Percentiles rank a stretch among this genome's conserved stretches.
phyloP scores from a whole-genome alignment of 2,113 vertebrate species.

The Alligator sinensis region DNA sequence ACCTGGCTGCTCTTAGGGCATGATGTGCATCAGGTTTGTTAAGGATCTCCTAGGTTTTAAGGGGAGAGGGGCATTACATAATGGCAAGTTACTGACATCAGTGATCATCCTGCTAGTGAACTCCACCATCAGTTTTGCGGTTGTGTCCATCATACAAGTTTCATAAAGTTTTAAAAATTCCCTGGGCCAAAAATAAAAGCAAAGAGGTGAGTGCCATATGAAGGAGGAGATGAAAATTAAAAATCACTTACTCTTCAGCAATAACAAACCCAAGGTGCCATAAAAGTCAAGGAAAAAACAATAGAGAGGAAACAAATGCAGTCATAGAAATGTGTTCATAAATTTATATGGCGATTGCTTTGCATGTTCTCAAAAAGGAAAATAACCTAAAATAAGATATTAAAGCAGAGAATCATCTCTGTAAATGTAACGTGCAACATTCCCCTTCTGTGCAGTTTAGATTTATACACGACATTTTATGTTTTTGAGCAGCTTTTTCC shows the following conservation, averaged over 20 bases:
- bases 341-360: slow-evolving; percentile 62
- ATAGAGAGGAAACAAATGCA: slow-evolving; percentile 55
- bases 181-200: neutral
- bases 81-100: neutral
- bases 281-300: slow-evolving; percentile 64
- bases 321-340: slow-evolving; percentile 45
- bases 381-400: slow-evolving; percentile 41
- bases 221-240: slow-evolving; percentile 24
- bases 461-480: slow-evolving; percentile 56
- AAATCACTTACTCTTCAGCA: slow-evolving; percentile 36
- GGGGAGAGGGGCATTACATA: neutral
- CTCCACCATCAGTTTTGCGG: neutral
- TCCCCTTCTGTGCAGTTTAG: slow-evolving; percentile 39
- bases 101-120: neutral
- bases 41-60: neutral
- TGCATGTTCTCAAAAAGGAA: neutral
- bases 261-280: slow-evolving; percentile 48
- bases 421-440: slow-evolving; percentile 52
- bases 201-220: neutral
- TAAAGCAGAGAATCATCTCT: slow-evolving; percentile 33
- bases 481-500: slow-evolving; percentile 45
- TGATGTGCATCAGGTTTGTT: slow-evolving; percentile 20
- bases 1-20: neutral
- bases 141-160: neutral
- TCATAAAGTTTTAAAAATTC: neutral